phyloP scores from a whole-genome alignment of 2,113 vertebrate species.

The Passer montanus region DNA sequence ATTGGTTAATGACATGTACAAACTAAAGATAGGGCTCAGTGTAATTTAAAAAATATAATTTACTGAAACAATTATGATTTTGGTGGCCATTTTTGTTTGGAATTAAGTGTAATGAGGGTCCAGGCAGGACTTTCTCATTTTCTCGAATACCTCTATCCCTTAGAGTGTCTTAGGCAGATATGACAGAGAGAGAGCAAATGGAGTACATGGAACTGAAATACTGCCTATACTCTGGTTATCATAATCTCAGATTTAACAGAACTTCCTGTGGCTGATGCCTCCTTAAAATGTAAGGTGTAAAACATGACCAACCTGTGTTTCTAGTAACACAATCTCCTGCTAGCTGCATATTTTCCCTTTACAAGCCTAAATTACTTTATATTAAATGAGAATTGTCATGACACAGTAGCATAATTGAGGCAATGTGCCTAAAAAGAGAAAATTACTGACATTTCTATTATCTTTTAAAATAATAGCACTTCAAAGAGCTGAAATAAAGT shows the following conservation, averaged over 20 bases:
- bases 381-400: neutral
- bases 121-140: neutral
- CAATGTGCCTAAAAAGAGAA: neutral
- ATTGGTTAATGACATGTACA: neutral
- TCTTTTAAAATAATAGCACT: neutral
- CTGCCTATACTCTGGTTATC: neutral
- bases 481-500: neutral
- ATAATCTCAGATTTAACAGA: neutral
- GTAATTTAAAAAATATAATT: neutral
- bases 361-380: neutral
- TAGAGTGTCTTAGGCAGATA: neutral
- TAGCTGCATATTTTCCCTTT: neutral
- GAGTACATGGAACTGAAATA: neutral
- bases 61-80: neutral
- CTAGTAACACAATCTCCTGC: neutral
- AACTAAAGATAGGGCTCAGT: neutral
- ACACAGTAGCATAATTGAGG: neutral
- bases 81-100: neutral
- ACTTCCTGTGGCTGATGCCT: neutral
- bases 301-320: neutral
- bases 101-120: neutral
- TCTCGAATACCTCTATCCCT: neutral
- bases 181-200: neutral
- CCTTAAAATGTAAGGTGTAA: neutral
- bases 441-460: neutral